Percentiles rank a stretch among this genome's conserved stretches.
These are phyloP conservation scores for Zootermopsis nevadensis DNA, from an alignment of 2,888 invertebrate species.

Conservation along the genomic window DNA sequence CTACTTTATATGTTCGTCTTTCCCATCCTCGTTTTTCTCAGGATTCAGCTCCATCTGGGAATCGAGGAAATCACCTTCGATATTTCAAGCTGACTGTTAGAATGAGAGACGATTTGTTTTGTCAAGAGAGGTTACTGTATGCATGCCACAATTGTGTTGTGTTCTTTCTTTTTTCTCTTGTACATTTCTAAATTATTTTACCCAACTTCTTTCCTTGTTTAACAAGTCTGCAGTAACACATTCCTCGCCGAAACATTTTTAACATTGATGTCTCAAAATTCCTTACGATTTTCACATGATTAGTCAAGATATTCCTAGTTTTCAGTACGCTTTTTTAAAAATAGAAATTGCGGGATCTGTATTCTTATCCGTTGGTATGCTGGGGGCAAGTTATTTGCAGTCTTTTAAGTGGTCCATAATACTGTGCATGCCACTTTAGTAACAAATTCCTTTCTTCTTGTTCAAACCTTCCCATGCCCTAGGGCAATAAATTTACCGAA, in stretches of 20 bases:
- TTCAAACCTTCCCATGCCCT: not conserved
- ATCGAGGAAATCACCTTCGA: conserved; percentile 20
- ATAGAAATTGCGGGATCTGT: not conserved
- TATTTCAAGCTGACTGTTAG: conserved; percentile 13
- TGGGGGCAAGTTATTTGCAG: not conserved
- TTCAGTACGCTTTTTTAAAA: not conserved
- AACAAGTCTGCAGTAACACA: conserved; percentile 6
- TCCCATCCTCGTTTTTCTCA: conserved; percentile 11
- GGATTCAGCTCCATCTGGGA: conserved; percentile 26
- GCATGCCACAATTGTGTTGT: not conserved
- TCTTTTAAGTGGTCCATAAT: not conserved
- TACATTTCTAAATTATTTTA: not conserved
- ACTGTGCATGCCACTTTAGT: not conserved
- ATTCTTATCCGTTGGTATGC: conserved; percentile 1
- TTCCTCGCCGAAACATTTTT: not conserved
- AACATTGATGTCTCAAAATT: not conserved
- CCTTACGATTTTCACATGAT: not conserved
- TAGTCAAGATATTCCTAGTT: not conserved
- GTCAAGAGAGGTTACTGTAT: conserved; percentile 7
- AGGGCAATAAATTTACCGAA: not conserved
- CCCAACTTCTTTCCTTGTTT: not conserved
- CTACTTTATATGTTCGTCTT: not conserved
- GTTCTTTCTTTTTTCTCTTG: not conserved
- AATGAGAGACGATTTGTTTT: conserved; percentile 18
- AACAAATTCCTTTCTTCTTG: not conserved